phyloP scores from a whole-genome alignment of 2,113 vertebrate species.

The Platichthys flesus region DNA sequence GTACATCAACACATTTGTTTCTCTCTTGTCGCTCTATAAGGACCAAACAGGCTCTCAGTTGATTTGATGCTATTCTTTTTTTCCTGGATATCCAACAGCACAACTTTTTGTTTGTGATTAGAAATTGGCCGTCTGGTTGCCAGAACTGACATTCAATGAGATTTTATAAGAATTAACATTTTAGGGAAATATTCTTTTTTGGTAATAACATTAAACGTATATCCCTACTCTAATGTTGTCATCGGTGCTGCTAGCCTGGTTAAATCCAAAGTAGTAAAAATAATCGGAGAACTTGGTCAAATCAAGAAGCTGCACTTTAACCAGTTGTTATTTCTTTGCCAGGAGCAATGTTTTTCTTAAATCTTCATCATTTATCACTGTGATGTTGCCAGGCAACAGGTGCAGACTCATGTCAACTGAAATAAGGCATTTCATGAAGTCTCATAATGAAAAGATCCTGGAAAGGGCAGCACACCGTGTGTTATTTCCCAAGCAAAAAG shows the following conservation, averaged over 20 bases:
- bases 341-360: not conserved
- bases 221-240: not conserved
- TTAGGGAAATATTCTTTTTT: not conserved
- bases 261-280: not conserved
- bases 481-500: not conserved
- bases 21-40: not conserved
- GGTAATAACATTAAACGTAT: too few relatives aligned
- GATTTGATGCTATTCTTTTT: slow-evolving; percentile 40
- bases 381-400: not conserved
- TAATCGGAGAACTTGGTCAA: too few relatives aligned
- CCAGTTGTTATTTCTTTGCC: not conserved
- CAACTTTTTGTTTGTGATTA: too few relatives aligned
- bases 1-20: slow-evolving; percentile 8
- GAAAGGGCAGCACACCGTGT: not conserved
- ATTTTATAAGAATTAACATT: too few relatives aligned
- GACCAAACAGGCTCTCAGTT: slow-evolving; percentile 16
- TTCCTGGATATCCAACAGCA: slow-evolving; percentile 1
- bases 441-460: not conserved
- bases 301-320: too few relatives aligned
- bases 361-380: not conserved
- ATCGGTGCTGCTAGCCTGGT: not conserved
- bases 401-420: not conserved
- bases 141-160: too few relatives aligned
- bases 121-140: too few relatives aligned
- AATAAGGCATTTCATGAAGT: not conserved